Conservation (phyloP, 1,140 invertebrate species). For the Dolichoris vasculosae region DNA sequence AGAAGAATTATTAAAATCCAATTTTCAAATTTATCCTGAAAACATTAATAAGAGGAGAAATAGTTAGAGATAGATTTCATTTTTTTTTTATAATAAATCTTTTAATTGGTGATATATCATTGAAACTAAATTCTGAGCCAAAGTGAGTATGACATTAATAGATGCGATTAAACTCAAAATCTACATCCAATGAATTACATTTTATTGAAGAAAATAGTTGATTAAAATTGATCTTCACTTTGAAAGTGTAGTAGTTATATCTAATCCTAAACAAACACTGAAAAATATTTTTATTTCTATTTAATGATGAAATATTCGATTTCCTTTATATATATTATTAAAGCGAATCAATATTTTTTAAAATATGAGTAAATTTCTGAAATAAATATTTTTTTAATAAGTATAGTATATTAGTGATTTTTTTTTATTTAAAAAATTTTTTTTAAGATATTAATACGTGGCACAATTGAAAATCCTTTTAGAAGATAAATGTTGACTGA, state of each 20-base stretch:
- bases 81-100: neutral
- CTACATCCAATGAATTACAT: slow-evolving; percentile 8
- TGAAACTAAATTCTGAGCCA: slow-evolving; percentile 25
- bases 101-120: neutral
- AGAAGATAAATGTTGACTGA: slow-evolving; percentile 27
- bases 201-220: no score
- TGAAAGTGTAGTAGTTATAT: slow-evolving; percentile 27
- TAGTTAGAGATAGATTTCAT: neutral
- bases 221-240: neutral
- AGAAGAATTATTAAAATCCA: neutral
- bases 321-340: slow-evolving; percentile 34
- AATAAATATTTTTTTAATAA: slow-evolving; percentile 43
- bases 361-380: slow-evolving; percentile 40
- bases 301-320: slow-evolving; percentile 2
- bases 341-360: slow-evolving; percentile 39
- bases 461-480: slow-evolving; percentile 52
- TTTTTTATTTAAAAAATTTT: slow-evolving; percentile 38
- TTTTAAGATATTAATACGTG: slow-evolving; percentile 43
- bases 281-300: slow-evolving; percentile 22
- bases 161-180: slow-evolving; percentile 34
- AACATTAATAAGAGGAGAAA: slow-evolving; percentile 17
- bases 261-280: slow-evolving; percentile 29
- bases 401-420: slow-evolving; percentile 31
- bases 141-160: slow-evolving; percentile 9
- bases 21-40: slow-evolving; percentile 8